Percentiles rank a stretch among this genome's conserved stretches.
These are phyloP conservation scores for Teleiodes luculella DNA, from an alignment of 2,888 invertebrate genomes.

Conservation along the genomic window DNA sequence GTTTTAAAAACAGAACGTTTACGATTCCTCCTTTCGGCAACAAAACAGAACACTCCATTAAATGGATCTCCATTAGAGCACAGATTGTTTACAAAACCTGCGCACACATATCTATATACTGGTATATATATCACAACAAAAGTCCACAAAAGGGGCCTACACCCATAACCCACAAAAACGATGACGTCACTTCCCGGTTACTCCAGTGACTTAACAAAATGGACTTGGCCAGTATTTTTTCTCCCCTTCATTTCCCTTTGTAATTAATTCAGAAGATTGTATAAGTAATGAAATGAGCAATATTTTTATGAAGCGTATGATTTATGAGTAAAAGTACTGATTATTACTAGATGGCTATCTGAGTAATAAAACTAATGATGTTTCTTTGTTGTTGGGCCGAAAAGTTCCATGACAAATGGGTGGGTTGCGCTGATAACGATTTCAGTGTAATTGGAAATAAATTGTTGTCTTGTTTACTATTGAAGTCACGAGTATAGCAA, in stretches of 20 bases:
- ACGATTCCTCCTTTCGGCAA: no score
- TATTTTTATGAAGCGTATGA: neutral
- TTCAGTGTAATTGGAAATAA: no score
- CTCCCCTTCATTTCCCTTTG: conserved; percentile 2
- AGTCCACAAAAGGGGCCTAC: no score
- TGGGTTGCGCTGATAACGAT: no score
- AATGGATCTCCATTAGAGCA: neutral
- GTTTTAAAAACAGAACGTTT: neutral
- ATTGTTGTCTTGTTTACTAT: no score
- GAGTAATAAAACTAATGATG: no score
- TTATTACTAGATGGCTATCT: no score
- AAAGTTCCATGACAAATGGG: no score
- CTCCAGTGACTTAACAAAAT: neutral
- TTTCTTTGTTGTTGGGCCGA: no score
- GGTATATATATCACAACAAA: neutral
- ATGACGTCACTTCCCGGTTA: neutral
- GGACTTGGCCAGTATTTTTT: neutral
- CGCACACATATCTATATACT: no score
- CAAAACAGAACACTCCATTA: neutral
- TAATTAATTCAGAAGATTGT: conserved; percentile 2
- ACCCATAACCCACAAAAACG: neutral
- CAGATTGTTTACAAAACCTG: neutral
- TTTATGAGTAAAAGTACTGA: neutral
- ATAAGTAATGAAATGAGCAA: neutral
- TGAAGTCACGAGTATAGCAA: no score